Base-by-base conservation (phyloP, 2,797 vertebrate species). In the Merluccius polli region DNA sequence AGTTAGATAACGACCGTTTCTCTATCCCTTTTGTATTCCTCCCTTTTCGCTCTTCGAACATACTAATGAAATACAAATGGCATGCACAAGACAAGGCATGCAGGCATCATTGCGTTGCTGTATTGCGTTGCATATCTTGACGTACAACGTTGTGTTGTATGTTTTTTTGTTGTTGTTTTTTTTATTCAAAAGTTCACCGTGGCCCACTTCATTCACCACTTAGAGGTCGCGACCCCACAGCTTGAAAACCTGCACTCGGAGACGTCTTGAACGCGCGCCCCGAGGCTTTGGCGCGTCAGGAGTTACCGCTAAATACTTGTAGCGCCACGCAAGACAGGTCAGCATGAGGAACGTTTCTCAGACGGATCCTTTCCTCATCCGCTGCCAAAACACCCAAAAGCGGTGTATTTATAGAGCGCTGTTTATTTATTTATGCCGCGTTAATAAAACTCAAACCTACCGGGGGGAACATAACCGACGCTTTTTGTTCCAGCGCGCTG, bases 331-430 rank as follows among this genome's bases (percentile, higher is more conserved):
- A 70, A 8, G 48, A 77, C 79, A 78, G 80, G 83, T 84, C 81
- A 81, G 77, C 74, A 78, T 24, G 65, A 78, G 81, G 81, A 75
- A 38, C 76, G 79, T 85, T 80, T 74, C 30, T 77, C 76, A 83
- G 88, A 88, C 85, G 77, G 72, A 79, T 85, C 83, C 73, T 86
- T 87, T 87, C 87, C 87, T 78, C 74, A 12, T n/a, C 33, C 2
- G 15, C 75, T 78, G 87, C 89, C 85, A 89, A 81, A 82, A 78
- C 76, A 78, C 72, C 74, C 79, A 76, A 67, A 71, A 72, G 77
- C 21, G 10, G 33, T 80, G 76, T 85, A 87, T 89, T 89, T 87
- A 86, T 87, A 89, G 84, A 81, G 83, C 87, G 86, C 81, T 84
- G n/a, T n/a, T n/a, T n/a, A n/a, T n/a, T n/a, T n/a, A n/a, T n/a